A percentile compares a stretch with the other conserved stretches of the same genome.
Conservation (phyloP, 2,888 invertebrate species). For the Falcaria lacertinaria region DNA sequence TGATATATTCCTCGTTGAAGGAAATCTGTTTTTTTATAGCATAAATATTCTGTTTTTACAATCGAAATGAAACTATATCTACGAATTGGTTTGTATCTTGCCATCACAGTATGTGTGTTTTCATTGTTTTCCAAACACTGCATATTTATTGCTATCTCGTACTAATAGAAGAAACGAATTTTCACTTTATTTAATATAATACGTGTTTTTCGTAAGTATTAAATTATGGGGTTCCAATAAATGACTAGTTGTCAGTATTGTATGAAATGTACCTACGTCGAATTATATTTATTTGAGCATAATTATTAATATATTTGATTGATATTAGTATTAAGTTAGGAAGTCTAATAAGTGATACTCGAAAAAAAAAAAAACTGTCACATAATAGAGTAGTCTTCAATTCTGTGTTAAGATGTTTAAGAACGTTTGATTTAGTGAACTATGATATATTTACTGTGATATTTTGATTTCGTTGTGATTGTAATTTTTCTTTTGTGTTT, state of each 20-base stretch:
- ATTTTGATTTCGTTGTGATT: constrained; percentile 25
- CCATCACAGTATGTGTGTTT: background rate
- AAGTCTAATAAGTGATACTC: too few relatives aligned
- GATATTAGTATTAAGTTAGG: too few relatives aligned
- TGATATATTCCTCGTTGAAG: too few relatives aligned
- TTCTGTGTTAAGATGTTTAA: background rate
- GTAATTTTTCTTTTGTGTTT: constrained; percentile 3
- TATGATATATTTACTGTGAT: constrained; percentile 32
- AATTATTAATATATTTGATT: background rate
- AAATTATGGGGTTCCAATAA: too few relatives aligned
- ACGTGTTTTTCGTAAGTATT: too few relatives aligned
- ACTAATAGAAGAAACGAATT: background rate
- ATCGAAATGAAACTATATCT: too few relatives aligned
- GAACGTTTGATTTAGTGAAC: constrained; percentile 14
- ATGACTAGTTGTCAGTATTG: too few relatives aligned
- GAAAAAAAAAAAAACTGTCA: too few relatives aligned
- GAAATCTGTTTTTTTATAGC: too few relatives aligned
- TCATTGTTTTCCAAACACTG: background rate
- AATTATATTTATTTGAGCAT: background rate
- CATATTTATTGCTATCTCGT: background rate
- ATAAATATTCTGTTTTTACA: too few relatives aligned
- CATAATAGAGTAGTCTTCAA: background rate
- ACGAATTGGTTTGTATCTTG: too few relatives aligned
- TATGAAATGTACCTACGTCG: too few relatives aligned
- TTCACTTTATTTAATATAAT: background rate